Base-by-base conservation (phyloP, 2,888 invertebrate genomes). In the Neoaliturus tenellus region DNA sequence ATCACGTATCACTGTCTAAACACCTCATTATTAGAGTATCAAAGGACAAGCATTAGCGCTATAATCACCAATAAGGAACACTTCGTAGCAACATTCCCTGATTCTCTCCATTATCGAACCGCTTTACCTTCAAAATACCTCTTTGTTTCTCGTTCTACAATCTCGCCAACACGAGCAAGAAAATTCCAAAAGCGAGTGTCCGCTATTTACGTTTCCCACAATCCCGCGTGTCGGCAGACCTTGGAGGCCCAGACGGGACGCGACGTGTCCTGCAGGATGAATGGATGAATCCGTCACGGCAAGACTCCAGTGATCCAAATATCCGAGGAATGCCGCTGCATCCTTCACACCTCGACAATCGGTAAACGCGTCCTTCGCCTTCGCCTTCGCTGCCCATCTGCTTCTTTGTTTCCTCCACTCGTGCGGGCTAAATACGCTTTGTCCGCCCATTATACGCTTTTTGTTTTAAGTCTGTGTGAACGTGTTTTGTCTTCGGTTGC, bases 221-320 rank as follows among this genome's bases (percentile, higher is more conserved):
- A 23, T 23, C 14, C 51, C 23, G 51, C 12, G 39, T 12, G 51
- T 1, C 1, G 69, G 6, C n/a, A 12, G 35, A 20, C 35, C 69
- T 35, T 39, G 35, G n/a, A 69, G 39, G 35, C 4, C 58, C 67
- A 25, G 35, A 67, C 33, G 23, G 23, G 71, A 41, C 71, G 12
- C 1, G 71, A 39, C 71, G 23, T 20, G 71, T 73, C 71, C 48
- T 10, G 75, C 17, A 23, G 75, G 75, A 75, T 75, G 75, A 75
- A 44, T 75, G 75, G 48, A 28, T 2, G 10, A 2, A 75, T 75
- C 75, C 17, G 75, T 10, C 48, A 75, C 75, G 75, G 39, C 28
- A 2, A 17, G 48, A 20, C 41, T 23, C 69, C 48, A 48, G 39
- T 75, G 75, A 25, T 48, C 75, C 75, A 75, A 75, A 75, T 48